Percentiles rank a stretch among this genome's conserved stretches.
These are phyloP conservation scores for Palythoa heliodiscus DNA, from an alignment of 92 coral and sea anemone species.

Conservation along the genomic window DNA sequence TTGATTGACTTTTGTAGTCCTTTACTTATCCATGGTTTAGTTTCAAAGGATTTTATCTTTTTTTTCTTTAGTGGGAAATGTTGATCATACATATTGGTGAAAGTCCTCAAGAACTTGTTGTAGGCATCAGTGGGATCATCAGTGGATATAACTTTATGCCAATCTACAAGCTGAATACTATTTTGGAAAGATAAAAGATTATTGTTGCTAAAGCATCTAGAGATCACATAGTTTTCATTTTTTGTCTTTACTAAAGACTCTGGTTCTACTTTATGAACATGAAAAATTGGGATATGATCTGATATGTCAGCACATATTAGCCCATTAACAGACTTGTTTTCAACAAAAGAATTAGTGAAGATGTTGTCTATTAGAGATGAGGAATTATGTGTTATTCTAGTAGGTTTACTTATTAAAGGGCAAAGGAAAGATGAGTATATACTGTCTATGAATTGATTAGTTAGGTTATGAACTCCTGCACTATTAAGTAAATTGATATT, in stretches of 20 bases:
- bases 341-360: constrained; percentile 17
- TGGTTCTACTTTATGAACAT: constrained; percentile 13
- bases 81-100: constrained; percentile 25
- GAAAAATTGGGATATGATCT: constrained; percentile 44
- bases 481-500: constrained; percentile 20
- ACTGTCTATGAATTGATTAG: constrained; percentile 29
- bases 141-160: constrained; percentile 25
- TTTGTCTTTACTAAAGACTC: background rate
- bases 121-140: constrained; percentile 21
- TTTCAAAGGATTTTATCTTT: constrained; percentile 2
- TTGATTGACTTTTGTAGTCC: constrained; percentile 45
- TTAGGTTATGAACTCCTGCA: constrained; percentile 14
- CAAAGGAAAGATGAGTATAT: constrained; percentile 9
- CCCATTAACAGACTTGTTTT: constrained; percentile 31
- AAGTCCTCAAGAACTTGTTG: constrained; percentile 11
- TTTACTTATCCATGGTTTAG: constrained; percentile 31
- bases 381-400: constrained; percentile 20
- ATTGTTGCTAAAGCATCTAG: constrained; percentile 2
- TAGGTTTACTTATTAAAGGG: constrained; percentile 32
- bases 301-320: constrained; percentile 40
- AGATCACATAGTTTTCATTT: constrained; percentile 5
- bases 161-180: constrained; percentile 1
- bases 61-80: constrained; percentile 45
- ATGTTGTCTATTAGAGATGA: constrained; percentile 22
- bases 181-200: constrained; percentile 3